Evolutionary conservation across 2,888 invertebrate genomes (phyloP), one percentile per base, ranked within the genome.

Genomic region (Synanthedon formicaeformis): DNA sequence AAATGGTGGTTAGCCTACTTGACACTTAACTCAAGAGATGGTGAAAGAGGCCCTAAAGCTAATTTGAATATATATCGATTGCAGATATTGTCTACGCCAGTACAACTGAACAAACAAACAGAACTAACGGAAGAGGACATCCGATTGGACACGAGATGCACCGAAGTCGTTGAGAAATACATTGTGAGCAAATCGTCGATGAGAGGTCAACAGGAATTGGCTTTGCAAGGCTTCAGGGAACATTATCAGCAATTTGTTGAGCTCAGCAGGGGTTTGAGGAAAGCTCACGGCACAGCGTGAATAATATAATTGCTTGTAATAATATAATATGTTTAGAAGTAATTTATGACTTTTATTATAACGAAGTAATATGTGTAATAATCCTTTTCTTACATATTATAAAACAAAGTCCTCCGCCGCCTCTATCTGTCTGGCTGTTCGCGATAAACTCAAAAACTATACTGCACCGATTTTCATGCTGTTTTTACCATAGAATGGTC

Each of bases 181-280:
- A 90, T 92, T 12, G 73, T 82, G 12, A 78, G 86, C 40, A 90
- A 91, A 64, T 90, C 93, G 0, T 70, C 89, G 1, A 92, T 91
- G 75, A 92, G 90, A 73, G 90, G 90, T 4, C 91, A 91, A 55
- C 87, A 95, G 49, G 92, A 92, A 62, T 71, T 93, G 50, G 92
- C 93, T 0, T 67, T 94, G n/a, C 92, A 93, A 69, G 90, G 92
- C 4, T 91, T 91, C 61, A 90, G 90, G 62, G 93, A 94, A 67
- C 65, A 91, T n/a, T 88, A 89, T 59, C 88, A 89, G 48, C 90
- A 91, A 59, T 82, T 89, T 54, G 73, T 88, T 41, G 88, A 90
- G 54, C 69, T 93, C 0, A 89, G 89, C 56, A 78, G 89, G 16
- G 92, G 92, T n/a, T 72, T 94, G 55, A 88, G 88, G 67, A 89